A percentile compares a stretch with the other conserved stretches of the same genome.
These are phyloP conservation scores for Mesoclemmys tuberculata DNA, from an alignment of 2,113 vertebrate genomes.

Conservation along the genomic window DNA sequence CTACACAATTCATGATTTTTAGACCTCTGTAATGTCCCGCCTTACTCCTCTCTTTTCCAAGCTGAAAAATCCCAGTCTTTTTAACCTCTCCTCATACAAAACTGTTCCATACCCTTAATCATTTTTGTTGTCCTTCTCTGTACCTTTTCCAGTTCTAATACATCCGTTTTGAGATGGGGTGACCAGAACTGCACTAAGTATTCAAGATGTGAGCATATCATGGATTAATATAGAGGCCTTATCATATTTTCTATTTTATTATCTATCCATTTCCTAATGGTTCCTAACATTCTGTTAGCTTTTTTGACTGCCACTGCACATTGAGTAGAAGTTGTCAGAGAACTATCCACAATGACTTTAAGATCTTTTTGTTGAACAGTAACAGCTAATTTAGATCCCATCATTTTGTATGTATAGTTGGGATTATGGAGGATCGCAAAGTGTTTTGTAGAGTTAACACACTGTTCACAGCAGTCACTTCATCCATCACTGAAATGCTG, in stretches of 20 bases:
- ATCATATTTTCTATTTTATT: not conserved
- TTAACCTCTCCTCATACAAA: not conserved
- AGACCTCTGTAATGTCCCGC: not conserved
- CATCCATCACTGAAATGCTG: not conserved
- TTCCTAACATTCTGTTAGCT: not conserved
- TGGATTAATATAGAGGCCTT: not conserved
- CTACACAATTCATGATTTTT: not conserved
- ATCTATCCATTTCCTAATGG: not conserved
- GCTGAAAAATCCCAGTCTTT: not conserved
- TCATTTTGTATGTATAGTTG: not conserved
- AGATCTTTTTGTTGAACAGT: not conserved
- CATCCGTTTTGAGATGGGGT: not conserved
- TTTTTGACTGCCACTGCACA: not conserved
- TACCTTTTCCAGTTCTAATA: too few relatives aligned
- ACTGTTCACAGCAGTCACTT: not conserved
- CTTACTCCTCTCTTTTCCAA: not conserved
- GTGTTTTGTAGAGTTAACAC: fast-evolving
- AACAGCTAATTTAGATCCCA: not conserved
- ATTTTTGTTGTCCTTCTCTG: not conserved
- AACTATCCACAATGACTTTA: not conserved
- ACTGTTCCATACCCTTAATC: not conserved
- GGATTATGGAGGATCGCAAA: not conserved
- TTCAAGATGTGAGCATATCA: not conserved
- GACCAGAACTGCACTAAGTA: not conserved
- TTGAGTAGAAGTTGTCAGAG: not conserved